A percentile compares a stretch with the other conserved stretches of the same genome.
Evolutionary conservation across 2,113 vertebrate species (phyloP).

Genomic region (Chaenocephalus aceratus): DNA sequence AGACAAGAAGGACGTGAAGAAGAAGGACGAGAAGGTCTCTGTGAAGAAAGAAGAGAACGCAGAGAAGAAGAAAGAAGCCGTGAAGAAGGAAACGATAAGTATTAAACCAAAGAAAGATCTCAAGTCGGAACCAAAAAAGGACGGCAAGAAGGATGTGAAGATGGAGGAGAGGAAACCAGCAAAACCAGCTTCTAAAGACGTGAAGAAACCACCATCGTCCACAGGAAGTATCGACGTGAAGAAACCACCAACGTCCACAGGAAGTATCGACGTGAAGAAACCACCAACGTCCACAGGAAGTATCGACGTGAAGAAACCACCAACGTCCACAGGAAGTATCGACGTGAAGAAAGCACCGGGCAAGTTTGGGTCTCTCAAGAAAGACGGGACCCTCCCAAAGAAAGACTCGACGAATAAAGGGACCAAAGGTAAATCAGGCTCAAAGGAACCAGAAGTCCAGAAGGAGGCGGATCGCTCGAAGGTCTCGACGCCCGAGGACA

Average conservation of each 20-base stretch:
- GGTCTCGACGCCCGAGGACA: constrained; percentile 77
- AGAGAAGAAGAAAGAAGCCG: constrained; percentile 75
- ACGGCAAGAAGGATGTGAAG: constrained; percentile 81
- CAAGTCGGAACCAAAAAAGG: constrained; percentile 81
- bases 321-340: background rate
- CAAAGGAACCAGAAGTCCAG: constrained; percentile 72
- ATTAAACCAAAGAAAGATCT: constrained; percentile 84
- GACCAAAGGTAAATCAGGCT: constrained; percentile 56
- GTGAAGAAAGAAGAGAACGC: constrained; percentile 74
- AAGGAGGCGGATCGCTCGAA: constrained; percentile 62
- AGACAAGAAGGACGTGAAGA: constrained; percentile 80
- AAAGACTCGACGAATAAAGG: constrained; percentile 66
- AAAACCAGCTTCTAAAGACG: constrained; percentile 73
- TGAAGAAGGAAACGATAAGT: constrained; percentile 69
- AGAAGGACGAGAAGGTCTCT: constrained; percentile 81
- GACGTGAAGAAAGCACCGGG: constrained; percentile 61
- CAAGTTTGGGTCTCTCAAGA: constrained; percentile 73
- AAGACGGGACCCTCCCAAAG: constrained; percentile 68
- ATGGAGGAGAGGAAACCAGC: constrained; percentile 79
- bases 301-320: constrained; percentile 62
- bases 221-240: constrained; percentile 48
- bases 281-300: background rate
- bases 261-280: constrained; percentile 62
- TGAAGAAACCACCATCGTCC: constrained; percentile 64
- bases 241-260: constrained; percentile 49